Base-by-base conservation (phyloP, 2,888 invertebrate genomes). In the Cetonia aurata region DNA sequence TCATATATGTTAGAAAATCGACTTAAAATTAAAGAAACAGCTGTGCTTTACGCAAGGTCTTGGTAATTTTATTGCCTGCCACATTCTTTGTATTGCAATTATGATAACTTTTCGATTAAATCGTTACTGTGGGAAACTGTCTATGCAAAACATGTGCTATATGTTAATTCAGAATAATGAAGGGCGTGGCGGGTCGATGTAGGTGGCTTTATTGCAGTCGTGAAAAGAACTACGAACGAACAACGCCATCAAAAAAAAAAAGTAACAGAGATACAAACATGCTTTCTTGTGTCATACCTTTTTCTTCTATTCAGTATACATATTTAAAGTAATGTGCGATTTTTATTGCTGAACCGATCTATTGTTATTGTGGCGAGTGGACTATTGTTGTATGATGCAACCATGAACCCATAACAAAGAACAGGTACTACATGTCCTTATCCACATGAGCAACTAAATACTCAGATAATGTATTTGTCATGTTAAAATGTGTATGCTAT, bases 121-220 rank as follows among this genome's bases (percentile, higher is more conserved):
- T 69, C 69, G 53, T 31, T 53, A 42, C 69, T 74, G 73, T 74
- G 74, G 72, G 72, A 25, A 74, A 74, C 69, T 67, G 68, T 60
- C 69, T 52, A 25, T 68, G 68, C 56, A 62, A 50, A 56, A 62
- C 72, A 69, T 71, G 66, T 74, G 72, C 73, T 72, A 69, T 74
- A 74, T 74, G 72, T 71, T 74, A 74, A 75, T 75, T 74, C 66
- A 70, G 72, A 74, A 75, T 75, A 75, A 75, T 73, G 74, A 73
- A 74, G 70, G 75, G 75, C 71, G 74, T 75, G 75, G 75, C 67
- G 52, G 41, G 25, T 69, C 41, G 72, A 72, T 67, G 75, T 74
- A 74, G 74, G 74, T 74, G 74, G 74, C 57, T 71, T 55, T 68
- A 70, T 67, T 53, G 67, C 67, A 46, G 65, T 53, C 59, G 56